phyloP scores from a whole-genome alignment of 1,140 invertebrate species.

The Papilio aristodemus region DNA sequence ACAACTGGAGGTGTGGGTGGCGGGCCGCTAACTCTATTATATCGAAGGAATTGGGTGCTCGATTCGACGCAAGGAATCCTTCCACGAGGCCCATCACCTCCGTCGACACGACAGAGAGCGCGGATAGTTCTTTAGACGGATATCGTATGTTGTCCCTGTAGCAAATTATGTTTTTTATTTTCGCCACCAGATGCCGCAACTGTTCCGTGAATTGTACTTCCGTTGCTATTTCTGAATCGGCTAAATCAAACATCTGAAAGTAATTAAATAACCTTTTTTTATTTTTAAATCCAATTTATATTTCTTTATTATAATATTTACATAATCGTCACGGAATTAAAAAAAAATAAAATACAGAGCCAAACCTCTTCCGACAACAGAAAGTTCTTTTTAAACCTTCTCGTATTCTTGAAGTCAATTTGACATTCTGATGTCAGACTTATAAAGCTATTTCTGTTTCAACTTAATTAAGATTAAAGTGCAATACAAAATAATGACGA shows the following conservation, averaged over 20 bases:
- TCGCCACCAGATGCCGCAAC: conserved; percentile 66
- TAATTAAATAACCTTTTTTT: neutral
- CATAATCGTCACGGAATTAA: too few relatives aligned
- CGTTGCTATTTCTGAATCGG: conserved; percentile 74
- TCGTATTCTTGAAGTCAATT: neutral
- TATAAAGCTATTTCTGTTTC: conserved; percentile 7
- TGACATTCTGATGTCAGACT: neutral
- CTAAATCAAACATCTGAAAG: conserved; percentile 77
- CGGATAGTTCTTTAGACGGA: conserved; percentile 70
- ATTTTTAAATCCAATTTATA: conserved; percentile 17
- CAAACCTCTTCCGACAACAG: neutral
- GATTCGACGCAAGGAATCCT: conserved; percentile 73
- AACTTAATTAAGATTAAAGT: neutral
- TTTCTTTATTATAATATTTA: too few relatives aligned
- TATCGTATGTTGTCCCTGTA: conserved; percentile 68
- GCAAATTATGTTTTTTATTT: conserved; percentile 75
- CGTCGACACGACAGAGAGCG: conserved; percentile 72
- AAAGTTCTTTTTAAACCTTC: neutral
- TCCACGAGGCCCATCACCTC: conserved; percentile 76
- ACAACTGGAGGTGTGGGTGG: conserved; percentile 74
- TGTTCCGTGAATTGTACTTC: conserved; percentile 78
- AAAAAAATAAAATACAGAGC: neutral
- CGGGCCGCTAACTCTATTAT: conserved; percentile 68
- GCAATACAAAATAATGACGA: neutral
- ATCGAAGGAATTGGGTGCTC: conserved; percentile 72